Conservation (phyloP, 2,797 vertebrate species). For the Sternotherus odoratus region DNA sequence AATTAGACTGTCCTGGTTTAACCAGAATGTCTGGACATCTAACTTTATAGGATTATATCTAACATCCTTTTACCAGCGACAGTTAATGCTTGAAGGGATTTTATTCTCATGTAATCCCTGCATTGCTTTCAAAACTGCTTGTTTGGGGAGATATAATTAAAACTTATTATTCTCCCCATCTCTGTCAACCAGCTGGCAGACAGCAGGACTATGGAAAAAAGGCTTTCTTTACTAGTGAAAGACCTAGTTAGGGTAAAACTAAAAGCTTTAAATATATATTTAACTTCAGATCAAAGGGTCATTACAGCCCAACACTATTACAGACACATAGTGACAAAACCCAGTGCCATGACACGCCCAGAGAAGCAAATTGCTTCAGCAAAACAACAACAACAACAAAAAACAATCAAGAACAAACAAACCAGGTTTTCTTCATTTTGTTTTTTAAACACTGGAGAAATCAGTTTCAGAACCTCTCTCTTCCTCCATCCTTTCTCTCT, state of each 20-base stretch:
- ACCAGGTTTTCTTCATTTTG: not conserved
- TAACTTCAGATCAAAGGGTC: conserved; percentile 62
- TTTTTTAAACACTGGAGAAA: conserved; percentile 14
- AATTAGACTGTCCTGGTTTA: conserved; percentile 73
- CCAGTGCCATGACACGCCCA: not conserved
- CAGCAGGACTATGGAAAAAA: conserved; percentile 74
- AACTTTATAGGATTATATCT: conserved; percentile 75
- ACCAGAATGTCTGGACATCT: conserved; percentile 73
- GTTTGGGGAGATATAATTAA: conserved; percentile 81
- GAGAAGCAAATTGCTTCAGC: not conserved
- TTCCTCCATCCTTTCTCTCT: conserved; percentile 35
- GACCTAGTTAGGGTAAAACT: conserved; percentile 64
- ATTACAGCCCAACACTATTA: conserved; percentile 30
- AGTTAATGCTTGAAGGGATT: conserved; percentile 77
- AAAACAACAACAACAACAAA: not conserved
- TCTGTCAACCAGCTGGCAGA: conserved; percentile 77
- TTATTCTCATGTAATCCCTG: conserved; percentile 72
- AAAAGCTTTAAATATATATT: conserved; percentile 26
- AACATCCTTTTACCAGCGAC: conserved; percentile 72
- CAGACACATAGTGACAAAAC: conserved; percentile 28
- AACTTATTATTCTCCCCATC: conserved; percentile 78
- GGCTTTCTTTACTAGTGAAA: conserved; percentile 64
- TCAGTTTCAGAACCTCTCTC: not conserved
- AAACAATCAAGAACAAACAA: not conserved
- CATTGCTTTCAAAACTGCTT: conserved; percentile 79